These are phyloP conservation scores for Ellobium chinense DNA, from an alignment of 2,888 invertebrate species.

Conservation along the genomic window DNA sequence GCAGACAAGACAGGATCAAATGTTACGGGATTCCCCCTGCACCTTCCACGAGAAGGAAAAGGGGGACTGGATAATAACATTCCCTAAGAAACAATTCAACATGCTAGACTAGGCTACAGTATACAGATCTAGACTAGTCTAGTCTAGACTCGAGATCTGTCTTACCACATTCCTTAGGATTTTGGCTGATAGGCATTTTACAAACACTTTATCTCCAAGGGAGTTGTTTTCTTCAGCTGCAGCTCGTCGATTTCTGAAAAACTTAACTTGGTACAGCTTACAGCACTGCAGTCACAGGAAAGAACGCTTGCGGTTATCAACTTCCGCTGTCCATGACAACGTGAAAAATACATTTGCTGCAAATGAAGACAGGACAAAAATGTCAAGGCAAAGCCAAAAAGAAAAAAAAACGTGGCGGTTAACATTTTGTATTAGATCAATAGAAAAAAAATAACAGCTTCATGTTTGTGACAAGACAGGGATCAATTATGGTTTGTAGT, in stretches of 20 bases:
- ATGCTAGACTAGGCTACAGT: not conserved
- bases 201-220: too few relatives aligned
- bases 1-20: too few relatives aligned
- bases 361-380: too few relatives aligned
- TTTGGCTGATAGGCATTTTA: conserved; percentile 38
- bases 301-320: not conserved
- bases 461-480: too few relatives aligned
- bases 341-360: too few relatives aligned
- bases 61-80: not conserved
- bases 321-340: conserved; percentile 33
- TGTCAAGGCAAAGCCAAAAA: too few relatives aligned
- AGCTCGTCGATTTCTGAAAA: not conserved
- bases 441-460: too few relatives aligned
- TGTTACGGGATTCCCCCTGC: too few relatives aligned
- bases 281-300: not conserved
- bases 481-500: too few relatives aligned
- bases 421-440: too few relatives aligned
- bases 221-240: not conserved
- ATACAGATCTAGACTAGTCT: not conserved
- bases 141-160: conserved; percentile 23
- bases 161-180: conserved; percentile 44
- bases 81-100: not conserved
- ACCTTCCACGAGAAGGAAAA: not conserved
- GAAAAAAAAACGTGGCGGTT: too few relatives aligned
- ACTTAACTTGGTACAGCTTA: not conserved